Base-by-base conservation (phyloP, 2,113 vertebrate species). In the Coregonus clupeaformis region DNA sequence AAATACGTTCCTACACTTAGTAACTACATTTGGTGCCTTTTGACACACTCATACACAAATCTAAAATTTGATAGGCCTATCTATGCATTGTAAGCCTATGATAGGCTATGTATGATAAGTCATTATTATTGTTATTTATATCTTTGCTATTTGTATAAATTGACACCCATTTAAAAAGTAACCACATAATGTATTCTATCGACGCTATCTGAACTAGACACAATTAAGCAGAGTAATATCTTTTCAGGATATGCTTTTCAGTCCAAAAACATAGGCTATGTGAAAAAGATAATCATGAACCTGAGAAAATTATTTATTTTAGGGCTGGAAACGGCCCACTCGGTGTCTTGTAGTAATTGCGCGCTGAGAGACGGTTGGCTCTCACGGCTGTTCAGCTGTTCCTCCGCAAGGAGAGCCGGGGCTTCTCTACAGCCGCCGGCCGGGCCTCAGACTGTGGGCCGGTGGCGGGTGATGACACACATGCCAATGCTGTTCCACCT, bases 401-500 rank as follows among this genome's bases (percentile, higher is more conserved):
- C 45, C 14, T 20, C 86, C 79, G 13, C 5, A 12, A 29, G 59
- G 79, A 74, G 52, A 52, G 32, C 59, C 27, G 29, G 67, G 71
- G 30, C 45, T 20, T 76, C 62, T 79, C 74, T 49, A 45, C 24
- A 42, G n/a, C 72, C 3, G 49, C 49, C 16, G 71, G 88, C 71
- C 80, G 63, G 77, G 80, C 80, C 81, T 82, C 77, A 83, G 77
- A 67, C 80, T 81, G 86, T 47, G 79, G 63, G 68, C 42, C 42
- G 81, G 55, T 86, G 84, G 84, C 77, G 92, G 94, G 94, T 91
- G 96, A 94, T 95, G 94, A 96, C 95, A 96, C 92, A 94, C 85
- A 87, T 72, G 82, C 91, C 93, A 90, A 87, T 80, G 93, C 93
- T 95, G 94, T 80, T 92, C 92, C 94, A 95, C 95, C 95, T 96